A percentile compares a stretch with the other conserved stretches of the same genome.
These are phyloP conservation scores for Amiota minor DNA, from an alignment of 2,888 invertebrate genomes.

Conservation along the genomic window DNA sequence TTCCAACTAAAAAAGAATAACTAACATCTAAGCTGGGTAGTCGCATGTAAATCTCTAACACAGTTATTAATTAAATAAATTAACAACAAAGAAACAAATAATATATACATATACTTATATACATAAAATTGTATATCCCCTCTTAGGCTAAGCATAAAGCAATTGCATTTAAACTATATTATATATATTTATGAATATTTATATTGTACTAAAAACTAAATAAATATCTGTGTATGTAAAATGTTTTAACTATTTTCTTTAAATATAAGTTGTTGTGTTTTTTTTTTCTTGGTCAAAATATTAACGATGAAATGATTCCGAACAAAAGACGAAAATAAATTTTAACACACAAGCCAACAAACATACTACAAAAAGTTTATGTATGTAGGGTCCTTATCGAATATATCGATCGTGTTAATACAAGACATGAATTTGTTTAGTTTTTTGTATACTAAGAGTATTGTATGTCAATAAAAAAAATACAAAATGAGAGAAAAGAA, in stretches of 20 bases:
- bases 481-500: neutral
- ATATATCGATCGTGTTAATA: constrained; percentile 57
- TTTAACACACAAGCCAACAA: constrained; percentile 22
- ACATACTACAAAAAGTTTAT: constrained; percentile 33
- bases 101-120: constrained; percentile 49
- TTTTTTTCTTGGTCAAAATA: constrained; percentile 38
- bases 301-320: neutral
- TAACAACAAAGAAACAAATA: constrained; percentile 49
- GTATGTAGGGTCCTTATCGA: constrained; percentile 61
- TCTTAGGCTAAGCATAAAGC: constrained; percentile 33
- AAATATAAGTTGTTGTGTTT: constrained; percentile 42
- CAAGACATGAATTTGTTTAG: constrained; percentile 42
- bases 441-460: constrained; percentile 5
- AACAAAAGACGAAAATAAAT: constrained; percentile 23
- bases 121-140: constrained; percentile 22
- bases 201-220: neutral
- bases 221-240: constrained; percentile 62
- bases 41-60: constrained; percentile 73
- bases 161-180: constrained; percentile 60
- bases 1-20: constrained; percentile 49
- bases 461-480: constrained; percentile 17
- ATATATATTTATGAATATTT: constrained; percentile 46
- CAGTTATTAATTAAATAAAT: constrained; percentile 52
- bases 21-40: constrained; percentile 74
- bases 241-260: constrained; percentile 64